Conservation (phyloP, 2,888 invertebrate species). For the Pseudoips prasinana region DNA sequence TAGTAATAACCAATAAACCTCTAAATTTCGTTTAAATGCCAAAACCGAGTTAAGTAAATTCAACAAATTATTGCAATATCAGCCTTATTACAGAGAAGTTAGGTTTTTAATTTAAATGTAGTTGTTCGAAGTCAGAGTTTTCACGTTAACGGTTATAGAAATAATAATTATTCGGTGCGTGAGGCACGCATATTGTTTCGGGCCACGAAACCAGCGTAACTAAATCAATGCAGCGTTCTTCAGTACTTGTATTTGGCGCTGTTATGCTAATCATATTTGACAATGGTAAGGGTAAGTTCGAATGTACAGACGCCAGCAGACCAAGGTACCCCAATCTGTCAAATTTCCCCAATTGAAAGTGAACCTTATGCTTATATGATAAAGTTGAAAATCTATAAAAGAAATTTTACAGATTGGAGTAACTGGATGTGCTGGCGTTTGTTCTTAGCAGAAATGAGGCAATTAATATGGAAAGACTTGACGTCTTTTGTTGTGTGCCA, state of each 20-base stretch:
- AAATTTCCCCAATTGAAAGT: no score
- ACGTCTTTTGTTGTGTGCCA: no score
- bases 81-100: background rate
- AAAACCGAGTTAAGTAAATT: slow-evolving; percentile 1
- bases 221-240: slow-evolving; percentile 49
- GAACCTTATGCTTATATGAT: no score
- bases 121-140: background rate
- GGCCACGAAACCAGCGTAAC: slow-evolving; percentile 23
- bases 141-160: slow-evolving; percentile 20
- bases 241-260: slow-evolving; percentile 25
- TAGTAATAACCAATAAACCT: slow-evolving; percentile 5
- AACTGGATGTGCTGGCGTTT: no score
- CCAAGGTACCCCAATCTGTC: no score
- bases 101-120: background rate
- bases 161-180: slow-evolving; percentile 49
- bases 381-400: no score
- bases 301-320: no score
- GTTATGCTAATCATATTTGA: slow-evolving; percentile 23
- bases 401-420: no score
- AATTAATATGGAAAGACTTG: no score
- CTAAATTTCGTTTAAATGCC: slow-evolving; percentile 12
- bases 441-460: no score
- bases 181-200: slow-evolving; percentile 49
- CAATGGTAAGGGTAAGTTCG: slow-evolving; percentile 3
- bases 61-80: background rate